Evolutionary conservation across 2,888 invertebrate genomes (phyloP).

Genomic region (Pyrrhosoma nymphula): DNA sequence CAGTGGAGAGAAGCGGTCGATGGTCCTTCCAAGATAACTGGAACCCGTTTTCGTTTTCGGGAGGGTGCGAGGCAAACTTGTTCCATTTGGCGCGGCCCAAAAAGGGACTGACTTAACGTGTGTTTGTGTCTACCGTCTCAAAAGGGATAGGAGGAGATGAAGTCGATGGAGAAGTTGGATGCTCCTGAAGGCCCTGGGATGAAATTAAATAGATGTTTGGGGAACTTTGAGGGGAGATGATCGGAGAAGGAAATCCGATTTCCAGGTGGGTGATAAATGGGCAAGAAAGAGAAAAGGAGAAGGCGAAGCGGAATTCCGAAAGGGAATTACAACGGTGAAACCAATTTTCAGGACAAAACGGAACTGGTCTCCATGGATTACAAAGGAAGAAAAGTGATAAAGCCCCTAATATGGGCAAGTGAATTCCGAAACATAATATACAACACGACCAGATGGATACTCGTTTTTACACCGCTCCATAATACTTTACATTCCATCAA

Average conservation of each 20-base stretch:
- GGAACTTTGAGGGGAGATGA: background rate
- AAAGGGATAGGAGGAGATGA: background rate
- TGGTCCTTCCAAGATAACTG: background rate
- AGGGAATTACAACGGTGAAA: background rate
- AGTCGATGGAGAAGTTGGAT: background rate
- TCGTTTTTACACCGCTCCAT: no score
- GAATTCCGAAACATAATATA: no score
- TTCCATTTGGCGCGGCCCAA: background rate
- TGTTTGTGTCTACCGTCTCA: background rate
- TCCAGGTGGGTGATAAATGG: background rate
- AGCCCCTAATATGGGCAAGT: no score
- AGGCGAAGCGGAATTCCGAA: background rate
- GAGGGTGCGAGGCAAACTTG: background rate
- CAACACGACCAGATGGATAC: no score
- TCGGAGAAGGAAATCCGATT: background rate
- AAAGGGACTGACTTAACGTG: background rate
- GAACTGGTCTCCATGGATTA: background rate
- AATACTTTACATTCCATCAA: no score
- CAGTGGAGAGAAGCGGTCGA: background rate
- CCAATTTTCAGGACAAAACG: background rate
- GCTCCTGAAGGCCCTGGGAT: background rate
- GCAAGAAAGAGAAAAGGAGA: background rate
- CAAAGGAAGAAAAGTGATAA: background rate
- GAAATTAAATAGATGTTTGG: slow-evolving; percentile 22
- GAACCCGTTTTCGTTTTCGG: background rate